A percentile compares a stretch with the other conserved stretches of the same genome.
These are phyloP conservation scores for Leucoptera coffeella DNA, from an alignment of 2,888 invertebrate species.

Conservation along the genomic window DNA sequence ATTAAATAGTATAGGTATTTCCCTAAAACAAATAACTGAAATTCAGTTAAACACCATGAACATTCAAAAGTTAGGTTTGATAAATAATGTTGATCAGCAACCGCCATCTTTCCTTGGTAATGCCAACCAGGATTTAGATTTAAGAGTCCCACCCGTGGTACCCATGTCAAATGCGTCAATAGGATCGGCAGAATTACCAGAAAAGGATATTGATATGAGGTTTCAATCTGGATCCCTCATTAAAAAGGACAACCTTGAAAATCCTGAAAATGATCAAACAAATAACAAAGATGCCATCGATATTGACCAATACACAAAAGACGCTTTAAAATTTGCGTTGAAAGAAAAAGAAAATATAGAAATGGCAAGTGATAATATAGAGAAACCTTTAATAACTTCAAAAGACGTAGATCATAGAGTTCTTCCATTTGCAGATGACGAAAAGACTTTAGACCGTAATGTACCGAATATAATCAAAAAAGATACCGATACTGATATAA, in stretches of 20 bases:
- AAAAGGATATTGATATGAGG: constrained; percentile 45
- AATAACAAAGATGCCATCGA: constrained; percentile 36
- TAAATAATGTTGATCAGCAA: constrained; percentile 22
- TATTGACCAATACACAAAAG: constrained; percentile 49
- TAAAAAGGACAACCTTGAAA: constrained; percentile 10
- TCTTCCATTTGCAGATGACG: constrained; percentile 30
- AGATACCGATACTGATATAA: constrained; percentile 39
- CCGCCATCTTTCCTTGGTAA: constrained; percentile 11
- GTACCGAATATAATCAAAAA: constrained; percentile 13
- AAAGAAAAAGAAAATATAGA: constrained; percentile 45
- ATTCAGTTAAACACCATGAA: constrained; percentile 57
- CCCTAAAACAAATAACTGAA: constrained; percentile 54
- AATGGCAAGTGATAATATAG: constrained; percentile 29
- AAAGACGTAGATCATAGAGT: constrained; percentile 47
- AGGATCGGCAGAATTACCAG: constrained; percentile 23
- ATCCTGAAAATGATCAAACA: constrained; percentile 13
- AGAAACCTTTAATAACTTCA: constrained; percentile 16
- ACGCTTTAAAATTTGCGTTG: constrained; percentile 40
- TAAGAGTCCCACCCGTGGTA: constrained; percentile 31
- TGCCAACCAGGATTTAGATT: constrained; percentile 30
- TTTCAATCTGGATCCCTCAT: constrained; percentile 20
- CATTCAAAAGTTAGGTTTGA: constrained; percentile 49
- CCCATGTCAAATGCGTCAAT: constrained; percentile 16
- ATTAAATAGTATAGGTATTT: constrained; percentile 54
- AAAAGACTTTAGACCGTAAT: constrained; percentile 12